Evolutionary conservation across 2,888 invertebrate genomes (phyloP), one percentile per base, ranked within the genome.

Genomic region (Schizaphis graminum): DNA sequence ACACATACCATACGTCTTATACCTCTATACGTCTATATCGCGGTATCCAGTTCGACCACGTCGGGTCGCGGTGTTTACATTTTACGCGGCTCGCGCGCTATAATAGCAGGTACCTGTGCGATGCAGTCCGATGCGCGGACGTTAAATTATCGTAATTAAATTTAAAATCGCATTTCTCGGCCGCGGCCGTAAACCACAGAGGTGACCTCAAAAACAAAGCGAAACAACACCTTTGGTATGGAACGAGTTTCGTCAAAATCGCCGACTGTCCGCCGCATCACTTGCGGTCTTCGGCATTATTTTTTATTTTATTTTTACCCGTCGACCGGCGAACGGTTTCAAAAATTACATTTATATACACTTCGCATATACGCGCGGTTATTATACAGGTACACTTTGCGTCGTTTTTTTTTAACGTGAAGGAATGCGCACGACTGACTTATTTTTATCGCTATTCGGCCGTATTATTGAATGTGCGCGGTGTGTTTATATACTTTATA

Each of bases 401-500:
- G 7, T 53, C 77, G 56, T 61, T 53, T 21, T 44, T 44, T 44
- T 44, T 89, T 56, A 44, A 93, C 93, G 93, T 93, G 93, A 1
- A 77, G 57, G 93, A 93, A 93, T 93, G 93, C 47, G 93, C 93
- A 93, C 93, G 93, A 89, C 93, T 93, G 77, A 89, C 89, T 84
- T 88, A 89, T 93, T 88, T 88, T 77, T 44, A 53, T 44, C 21
- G 49, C n/a, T 16, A n/a, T 77, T 57, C 88, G 89, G 44, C 91
- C 88, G 84, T 56, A 57, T 56, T 56, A 57, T 56, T 56, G 84
- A n/a, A 56, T 21, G 84, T 8, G 28, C 21, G 11, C 28, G 21
- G 84, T 26, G 86, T 57, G 44, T 57, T 47, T 86, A 44, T 49
- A 24, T 53, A 5, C 4, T 61, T 35, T 77, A 77, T 35, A 7